Evolutionary conservation across 92 coral and sea anemone genomes (phyloP), one percentile per base, ranked within the genome.

Genomic region (Palythoa heliodiscus): DNA sequence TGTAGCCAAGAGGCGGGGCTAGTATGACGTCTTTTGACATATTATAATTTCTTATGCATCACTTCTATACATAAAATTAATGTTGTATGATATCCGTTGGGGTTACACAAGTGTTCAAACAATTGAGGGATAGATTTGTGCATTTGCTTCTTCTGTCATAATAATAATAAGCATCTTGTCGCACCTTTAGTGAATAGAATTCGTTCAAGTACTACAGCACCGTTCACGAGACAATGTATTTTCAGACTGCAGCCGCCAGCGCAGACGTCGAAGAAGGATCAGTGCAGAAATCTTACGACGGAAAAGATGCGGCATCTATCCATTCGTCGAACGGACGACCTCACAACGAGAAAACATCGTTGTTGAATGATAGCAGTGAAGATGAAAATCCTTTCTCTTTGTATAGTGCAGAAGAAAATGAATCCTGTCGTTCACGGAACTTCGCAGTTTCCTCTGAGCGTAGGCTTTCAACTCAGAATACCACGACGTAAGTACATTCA

Each of bases 331-430:
- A 63, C 22, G 10, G 24, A n/a, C 69, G 22, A 63, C 22, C 69
- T 57, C 55, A 80, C 63, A 66, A 50, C 22, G 84, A 80, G 84
- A 80, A 80, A 67, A 80, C 84, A 14, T 66, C 73, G 15, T 47
- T 80, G 19, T 80, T 80, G 60, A 47, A 47, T 13, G 84, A 80
- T 66, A 52, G 61, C 23, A 58, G 40, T 23, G 63, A 67, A 13
- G 74, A 80, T 64, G 84, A 80, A 16, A 66, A 66, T 13, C 84
- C 84, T 40, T 80, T 66, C 17, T 38, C 76, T 7, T 80, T 69
- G 15, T 67, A 80, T 24, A 80, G 64, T 53, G 84, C 61, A 20
- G 84, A 80, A 24, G 15, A 63, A 63, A 63, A 19, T 5, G 84
- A 80, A 22, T 40, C 22, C 14, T 43, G 73, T 22, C 19, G n/a